Percentiles rank a stretch among this genome's conserved stretches.
phyloP scores from a whole-genome alignment of 1,140 invertebrate species.

The Zaprionus taronus region DNA sequence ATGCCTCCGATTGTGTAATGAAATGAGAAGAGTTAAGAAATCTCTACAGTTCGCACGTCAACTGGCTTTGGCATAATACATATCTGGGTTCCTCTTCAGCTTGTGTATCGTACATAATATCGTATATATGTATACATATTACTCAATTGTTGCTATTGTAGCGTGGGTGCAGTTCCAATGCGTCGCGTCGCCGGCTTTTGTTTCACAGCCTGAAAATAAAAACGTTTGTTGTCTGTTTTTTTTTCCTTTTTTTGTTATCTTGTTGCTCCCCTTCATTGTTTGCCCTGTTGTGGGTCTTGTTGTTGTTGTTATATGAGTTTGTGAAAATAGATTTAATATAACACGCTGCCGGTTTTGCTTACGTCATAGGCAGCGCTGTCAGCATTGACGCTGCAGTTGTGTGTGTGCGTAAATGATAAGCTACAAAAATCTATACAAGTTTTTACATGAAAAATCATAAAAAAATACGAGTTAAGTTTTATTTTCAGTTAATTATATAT shows the following conservation, averaged over 20 bases:
- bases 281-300: constrained; percentile 40
- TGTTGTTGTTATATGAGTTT: constrained; percentile 41
- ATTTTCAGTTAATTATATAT: neutral
- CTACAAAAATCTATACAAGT: constrained; percentile 54
- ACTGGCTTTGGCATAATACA: constrained; percentile 12
- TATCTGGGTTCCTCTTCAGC: constrained; percentile 14
- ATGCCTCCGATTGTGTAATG: constrained; percentile 29
- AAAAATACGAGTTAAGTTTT: constrained; percentile 15
- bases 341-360: constrained; percentile 53
- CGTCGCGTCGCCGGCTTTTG: constrained; percentile 46
- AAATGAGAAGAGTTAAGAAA: constrained; percentile 16
- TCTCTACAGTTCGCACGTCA: neutral
- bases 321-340: constrained; percentile 68
- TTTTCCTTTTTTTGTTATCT: constrained; percentile 34
- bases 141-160: constrained; percentile 14
- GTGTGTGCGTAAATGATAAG: constrained; percentile 60
- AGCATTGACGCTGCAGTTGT: constrained; percentile 5
- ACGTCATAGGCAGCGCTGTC: constrained; percentile 60
- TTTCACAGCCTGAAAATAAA: constrained; percentile 56
- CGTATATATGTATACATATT: constrained; percentile 1
- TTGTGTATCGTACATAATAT: neutral
- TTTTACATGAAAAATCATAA: constrained; percentile 44
- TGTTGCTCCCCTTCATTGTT: constrained; percentile 38
- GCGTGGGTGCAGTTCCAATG: constrained; percentile 60
- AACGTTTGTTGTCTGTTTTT: constrained; percentile 40